phyloP scores from a whole-genome alignment of 2,797 vertebrate species.

The Cetoscarus ocellatus region DNA sequence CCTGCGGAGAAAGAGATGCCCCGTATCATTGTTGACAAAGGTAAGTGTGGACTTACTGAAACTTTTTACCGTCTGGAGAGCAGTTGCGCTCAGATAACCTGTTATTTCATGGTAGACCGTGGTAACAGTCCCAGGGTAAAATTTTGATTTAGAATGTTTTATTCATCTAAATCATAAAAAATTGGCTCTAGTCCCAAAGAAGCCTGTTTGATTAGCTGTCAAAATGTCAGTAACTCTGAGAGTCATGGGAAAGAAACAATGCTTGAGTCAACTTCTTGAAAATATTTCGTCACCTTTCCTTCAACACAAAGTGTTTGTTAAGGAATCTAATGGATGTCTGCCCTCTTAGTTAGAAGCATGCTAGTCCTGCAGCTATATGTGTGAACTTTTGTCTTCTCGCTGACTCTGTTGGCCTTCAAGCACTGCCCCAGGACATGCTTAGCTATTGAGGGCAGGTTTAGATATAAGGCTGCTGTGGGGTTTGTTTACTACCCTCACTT shows the following conservation, averaged over 20 bases:
- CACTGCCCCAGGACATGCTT: conserved; percentile 74
- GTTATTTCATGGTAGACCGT: no score
- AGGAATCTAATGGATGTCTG: conserved; percentile 15
- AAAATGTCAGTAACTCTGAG: not conserved
- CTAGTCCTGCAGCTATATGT: conserved; percentile 14
- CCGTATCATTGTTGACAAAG: conserved; percentile 93
- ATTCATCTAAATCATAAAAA: no score
- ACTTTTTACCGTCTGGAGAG: no score
- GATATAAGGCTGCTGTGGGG: conserved; percentile 57
- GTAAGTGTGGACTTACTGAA: conserved; percentile 72
- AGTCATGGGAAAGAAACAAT: not conserved
- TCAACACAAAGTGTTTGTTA: conserved; percentile 2
- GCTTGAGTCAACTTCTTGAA: not conserved
- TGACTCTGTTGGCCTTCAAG: conserved; percentile 62
- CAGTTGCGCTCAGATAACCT: no score
- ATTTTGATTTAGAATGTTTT: no score
- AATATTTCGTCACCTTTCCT: conserved; percentile 5
- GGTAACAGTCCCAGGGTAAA: no score
- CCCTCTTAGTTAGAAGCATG: conserved; percentile 12
- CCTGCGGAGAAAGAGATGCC: conserved; percentile 97
- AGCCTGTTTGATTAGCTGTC: not conserved
- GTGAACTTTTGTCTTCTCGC: conserved; percentile 54
- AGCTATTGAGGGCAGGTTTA: conserved; percentile 73
- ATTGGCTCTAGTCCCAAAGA: no score
- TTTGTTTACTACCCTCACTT: conserved; percentile 49